These are phyloP conservation scores for Dastarcus helophoroides DNA, from an alignment of 2,888 invertebrate species.

Conservation along the genomic window DNA sequence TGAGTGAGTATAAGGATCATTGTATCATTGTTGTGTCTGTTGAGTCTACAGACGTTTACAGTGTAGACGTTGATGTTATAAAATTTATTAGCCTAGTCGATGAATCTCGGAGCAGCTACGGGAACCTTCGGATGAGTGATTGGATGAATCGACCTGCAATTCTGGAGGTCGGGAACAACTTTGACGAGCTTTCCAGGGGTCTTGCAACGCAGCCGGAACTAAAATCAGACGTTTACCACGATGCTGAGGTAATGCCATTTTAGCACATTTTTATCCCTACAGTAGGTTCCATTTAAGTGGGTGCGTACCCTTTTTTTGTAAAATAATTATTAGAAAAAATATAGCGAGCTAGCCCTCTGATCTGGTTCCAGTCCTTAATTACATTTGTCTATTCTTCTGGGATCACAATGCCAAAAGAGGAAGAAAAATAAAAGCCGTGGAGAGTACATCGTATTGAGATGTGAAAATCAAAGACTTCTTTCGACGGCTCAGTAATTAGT, in stretches of 20 bases:
- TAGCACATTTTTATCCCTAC: not conserved
- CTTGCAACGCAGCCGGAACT: constrained; percentile 66
- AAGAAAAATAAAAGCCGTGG: no score
- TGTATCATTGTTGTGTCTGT: not conserved
- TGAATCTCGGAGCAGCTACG: constrained; percentile 43
- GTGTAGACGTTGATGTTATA: not conserved
- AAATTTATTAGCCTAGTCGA: constrained; percentile 52
- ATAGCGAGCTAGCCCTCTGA: no score
- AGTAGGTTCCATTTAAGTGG: no score
- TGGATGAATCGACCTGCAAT: constrained; percentile 57
- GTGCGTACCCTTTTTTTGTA: no score
- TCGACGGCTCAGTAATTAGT: no score
- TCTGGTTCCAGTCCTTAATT: no score
- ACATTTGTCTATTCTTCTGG: no score
- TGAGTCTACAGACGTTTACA: not conserved
- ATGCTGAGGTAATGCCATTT: constrained; percentile 49
- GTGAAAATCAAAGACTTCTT: no score
- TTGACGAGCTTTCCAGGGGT: constrained; percentile 65
- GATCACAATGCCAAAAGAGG: no score
- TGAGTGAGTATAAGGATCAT: constrained; percentile 42
- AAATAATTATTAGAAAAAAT: no score
- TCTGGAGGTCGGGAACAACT: constrained; percentile 51
- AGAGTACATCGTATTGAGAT: no score
- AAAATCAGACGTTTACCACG: constrained; percentile 65
- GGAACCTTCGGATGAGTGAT: constrained; percentile 55